Evolutionary conservation across 2,113 vertebrate species (phyloP), one percentile per base, ranked within the genome.

Genomic region (Psittacus erithacus): DNA sequence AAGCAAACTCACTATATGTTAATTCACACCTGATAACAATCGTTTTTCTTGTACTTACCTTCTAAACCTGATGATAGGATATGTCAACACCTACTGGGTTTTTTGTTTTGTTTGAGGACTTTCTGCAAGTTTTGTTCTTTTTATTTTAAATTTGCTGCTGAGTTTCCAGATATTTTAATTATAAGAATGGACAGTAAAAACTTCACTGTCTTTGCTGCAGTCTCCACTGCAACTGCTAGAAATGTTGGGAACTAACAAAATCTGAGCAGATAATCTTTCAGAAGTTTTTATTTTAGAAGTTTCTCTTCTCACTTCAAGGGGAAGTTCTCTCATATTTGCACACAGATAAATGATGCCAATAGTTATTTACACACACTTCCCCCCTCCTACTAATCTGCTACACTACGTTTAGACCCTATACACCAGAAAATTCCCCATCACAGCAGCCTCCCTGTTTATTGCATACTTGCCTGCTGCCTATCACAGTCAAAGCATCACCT

Each of bases 11-110:
- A 92, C 93, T 97, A 85, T 97, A 97, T 97, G 98, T 97, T 98
- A 98, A 98, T 98, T 98, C 97, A 98, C 97, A 98, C 98, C 97
- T 97, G 97, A 97, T 97, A 98, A 93, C 90, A 96, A 97, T 97
- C 81, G 0, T 95, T 96, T 96, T 95, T 87, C 94, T 90, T 90
- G 76, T 92, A 95, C 95, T 97, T 97, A 92, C 91, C 84, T 95
- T 96, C 88, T 91, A 91, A 93, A 94, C 67, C 69, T 93, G 92
- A 75, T 93, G 95, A 97, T 94, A 95, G 77, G 76, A 97, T 95
- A 41, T 97, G 95, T 97, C 97, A 98, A 97, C 97, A 97, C 96
- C 88, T 97, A 85, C 49, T 80, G 14, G 19, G 17, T 50, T 88
- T 87, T 92, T 94, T 88, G 35, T 86, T 68, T 86, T 83, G 13